phyloP scores from a whole-genome alignment of 2,113 vertebrate species.

The Apteryx owenii region DNA sequence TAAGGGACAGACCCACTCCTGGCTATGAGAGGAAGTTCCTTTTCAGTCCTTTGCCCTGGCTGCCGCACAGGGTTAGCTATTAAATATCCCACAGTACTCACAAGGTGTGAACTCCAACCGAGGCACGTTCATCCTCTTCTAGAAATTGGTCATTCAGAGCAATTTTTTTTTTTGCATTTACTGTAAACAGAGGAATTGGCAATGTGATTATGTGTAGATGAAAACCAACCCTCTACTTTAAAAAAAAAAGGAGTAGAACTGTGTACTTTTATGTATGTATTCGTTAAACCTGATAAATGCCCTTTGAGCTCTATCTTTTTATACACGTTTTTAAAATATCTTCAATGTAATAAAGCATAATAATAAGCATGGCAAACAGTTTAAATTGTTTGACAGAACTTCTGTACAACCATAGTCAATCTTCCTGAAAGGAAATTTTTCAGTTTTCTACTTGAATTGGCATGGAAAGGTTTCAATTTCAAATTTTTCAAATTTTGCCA shows the following conservation, averaged over 20 bases:
- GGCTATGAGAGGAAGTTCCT: neutral
- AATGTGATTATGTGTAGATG: neutral
- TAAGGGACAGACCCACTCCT: neutral
- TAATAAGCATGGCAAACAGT: neutral
- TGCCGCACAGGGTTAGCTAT: neutral
- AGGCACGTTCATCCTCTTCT: neutral
- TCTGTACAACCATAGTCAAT: neutral
- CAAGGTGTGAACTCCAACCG: neutral
- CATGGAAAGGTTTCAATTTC: neutral
- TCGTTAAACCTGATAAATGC: neutral
- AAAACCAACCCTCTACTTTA: neutral
- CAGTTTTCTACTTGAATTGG: neutral
- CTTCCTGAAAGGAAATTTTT: neutral
- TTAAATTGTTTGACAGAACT: neutral
- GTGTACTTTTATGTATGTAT: fast-evolving
- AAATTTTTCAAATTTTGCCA: neutral
- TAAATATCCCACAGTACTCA: neutral
- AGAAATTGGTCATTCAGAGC: neutral
- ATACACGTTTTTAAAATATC: neutral
- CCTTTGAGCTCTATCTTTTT: neutral
- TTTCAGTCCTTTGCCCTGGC: neutral
- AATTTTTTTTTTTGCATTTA: neutral
- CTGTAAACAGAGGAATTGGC: neutral
- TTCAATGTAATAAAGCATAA: neutral
- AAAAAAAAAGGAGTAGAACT: neutral